A percentile compares a stretch with the other conserved stretches of the same genome.
Conservation (phyloP, 1,140 invertebrate genomes). For the Vanessa atalanta region DNA sequence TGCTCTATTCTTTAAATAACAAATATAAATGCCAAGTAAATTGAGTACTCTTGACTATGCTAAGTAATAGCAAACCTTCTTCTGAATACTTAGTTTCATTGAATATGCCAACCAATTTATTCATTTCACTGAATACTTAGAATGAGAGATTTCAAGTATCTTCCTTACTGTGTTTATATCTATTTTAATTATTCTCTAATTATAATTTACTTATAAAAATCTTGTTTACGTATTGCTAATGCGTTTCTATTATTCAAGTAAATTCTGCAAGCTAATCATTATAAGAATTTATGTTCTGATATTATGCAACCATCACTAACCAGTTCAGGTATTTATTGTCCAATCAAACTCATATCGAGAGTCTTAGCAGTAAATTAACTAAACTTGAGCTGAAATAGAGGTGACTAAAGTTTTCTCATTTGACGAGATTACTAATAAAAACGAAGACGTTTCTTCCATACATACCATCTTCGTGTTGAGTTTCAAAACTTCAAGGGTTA, state of each 20-base stretch:
- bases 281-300: too few species aligned
- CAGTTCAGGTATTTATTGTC: constrained; percentile 16
- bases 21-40: constrained; percentile 1
- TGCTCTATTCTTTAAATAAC: too few species aligned
- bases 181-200: too few species aligned
- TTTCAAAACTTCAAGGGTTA: constrained; percentile 1
- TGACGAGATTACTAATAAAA: constrained; percentile 53
- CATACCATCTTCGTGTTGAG: constrained; percentile 6
- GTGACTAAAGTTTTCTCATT: constrained; percentile 55
- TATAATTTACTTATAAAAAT: too few species aligned
- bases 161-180: neutral
- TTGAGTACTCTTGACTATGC: constrained; percentile 1
- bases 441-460: constrained; percentile 42
- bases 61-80: neutral
- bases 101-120: constrained; percentile 2
- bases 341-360: constrained; percentile 18
- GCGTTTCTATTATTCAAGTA: too few species aligned
- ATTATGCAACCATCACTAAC: neutral
- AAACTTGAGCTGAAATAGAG: constrained; percentile 40
- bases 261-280: too few species aligned
- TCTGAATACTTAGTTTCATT: neutral
- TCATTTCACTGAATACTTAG: neutral
- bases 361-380: constrained; percentile 40
- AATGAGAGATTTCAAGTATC: neutral
- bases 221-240: too few species aligned